Conservation (phyloP, 2,113 vertebrate species). For the Tragulus kanchil region DNA sequence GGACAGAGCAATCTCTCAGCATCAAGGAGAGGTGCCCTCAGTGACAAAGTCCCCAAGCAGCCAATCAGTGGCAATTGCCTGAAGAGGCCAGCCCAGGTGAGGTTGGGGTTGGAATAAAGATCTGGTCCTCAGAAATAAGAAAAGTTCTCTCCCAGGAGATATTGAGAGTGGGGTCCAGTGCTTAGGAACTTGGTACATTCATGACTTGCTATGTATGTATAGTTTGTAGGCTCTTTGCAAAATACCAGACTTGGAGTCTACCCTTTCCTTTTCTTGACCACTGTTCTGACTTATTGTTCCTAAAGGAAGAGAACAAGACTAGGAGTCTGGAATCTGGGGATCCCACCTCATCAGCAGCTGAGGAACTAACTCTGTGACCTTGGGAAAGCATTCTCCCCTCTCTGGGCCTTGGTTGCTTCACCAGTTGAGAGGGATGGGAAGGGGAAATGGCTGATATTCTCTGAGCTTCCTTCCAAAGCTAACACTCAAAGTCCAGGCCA, state of each 20-base stretch:
- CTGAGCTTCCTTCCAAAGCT: neutral
- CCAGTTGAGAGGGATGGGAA: neutral
- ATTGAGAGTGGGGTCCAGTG: rapidly evolving
- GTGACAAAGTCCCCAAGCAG: neutral
- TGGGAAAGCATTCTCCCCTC: neutral
- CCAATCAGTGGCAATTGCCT: neutral
- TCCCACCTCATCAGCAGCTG: neutral
- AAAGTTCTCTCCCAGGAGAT: neutral
- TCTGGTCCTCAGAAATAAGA: neutral
- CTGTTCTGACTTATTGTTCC: neutral
- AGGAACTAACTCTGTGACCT: neutral
- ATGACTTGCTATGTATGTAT: neutral
- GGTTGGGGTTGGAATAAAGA: neutral
- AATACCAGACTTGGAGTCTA: neutral
- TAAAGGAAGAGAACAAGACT: neutral
- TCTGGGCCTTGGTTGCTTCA: neutral
- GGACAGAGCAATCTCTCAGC: neutral
- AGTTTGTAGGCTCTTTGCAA: neutral
- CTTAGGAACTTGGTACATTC: neutral
- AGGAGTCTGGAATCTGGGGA: neutral
- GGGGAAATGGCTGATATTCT: neutral
- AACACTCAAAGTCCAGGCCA: neutral
- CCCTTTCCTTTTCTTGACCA: neutral
- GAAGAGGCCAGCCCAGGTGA: neutral
- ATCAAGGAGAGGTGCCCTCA: neutral